phyloP scores from a whole-genome alignment of 2,113 vertebrate species.

The Oreochromis tanganicae region DNA sequence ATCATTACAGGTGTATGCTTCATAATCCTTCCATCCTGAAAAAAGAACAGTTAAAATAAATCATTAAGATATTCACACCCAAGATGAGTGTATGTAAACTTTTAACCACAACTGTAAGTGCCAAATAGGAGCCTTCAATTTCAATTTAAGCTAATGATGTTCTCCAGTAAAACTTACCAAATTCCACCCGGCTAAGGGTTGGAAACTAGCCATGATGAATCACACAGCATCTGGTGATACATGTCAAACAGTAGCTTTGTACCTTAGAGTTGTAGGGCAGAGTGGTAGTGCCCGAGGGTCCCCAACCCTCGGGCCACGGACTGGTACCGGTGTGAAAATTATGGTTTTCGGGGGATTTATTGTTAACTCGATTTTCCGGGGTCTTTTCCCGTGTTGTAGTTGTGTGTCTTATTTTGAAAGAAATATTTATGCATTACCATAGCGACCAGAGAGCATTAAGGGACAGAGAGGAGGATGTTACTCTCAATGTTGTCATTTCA shows the following conservation, averaged over 20 bases:
- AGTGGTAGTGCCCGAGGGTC: no score
- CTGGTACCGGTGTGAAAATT: not conserved
- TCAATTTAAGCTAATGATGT: not conserved
- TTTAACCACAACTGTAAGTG: not conserved
- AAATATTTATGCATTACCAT: not conserved
- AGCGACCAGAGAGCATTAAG: not conserved
- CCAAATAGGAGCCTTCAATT: not conserved
- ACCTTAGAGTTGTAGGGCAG: not conserved
- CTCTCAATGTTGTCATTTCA: not conserved
- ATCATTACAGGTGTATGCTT: not conserved
- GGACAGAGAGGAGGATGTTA: not conserved
- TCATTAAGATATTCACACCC: not conserved
- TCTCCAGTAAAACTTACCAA: not conserved
- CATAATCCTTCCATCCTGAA: accelerated
- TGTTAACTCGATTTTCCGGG: accelerated
- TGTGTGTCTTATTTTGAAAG: accelerated
- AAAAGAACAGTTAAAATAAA: not conserved
- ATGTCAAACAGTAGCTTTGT: not conserved
- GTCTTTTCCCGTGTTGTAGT: not conserved
- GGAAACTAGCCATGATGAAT: not conserved
- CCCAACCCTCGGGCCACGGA: not conserved
- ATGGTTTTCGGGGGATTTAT: not conserved
- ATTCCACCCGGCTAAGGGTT: accelerated
- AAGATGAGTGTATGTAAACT: not conserved
- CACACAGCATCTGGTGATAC: not conserved